Evolutionary conservation across 1,140 invertebrate genomes (phyloP).

Genomic region (Drosophila baimaii): DNA sequence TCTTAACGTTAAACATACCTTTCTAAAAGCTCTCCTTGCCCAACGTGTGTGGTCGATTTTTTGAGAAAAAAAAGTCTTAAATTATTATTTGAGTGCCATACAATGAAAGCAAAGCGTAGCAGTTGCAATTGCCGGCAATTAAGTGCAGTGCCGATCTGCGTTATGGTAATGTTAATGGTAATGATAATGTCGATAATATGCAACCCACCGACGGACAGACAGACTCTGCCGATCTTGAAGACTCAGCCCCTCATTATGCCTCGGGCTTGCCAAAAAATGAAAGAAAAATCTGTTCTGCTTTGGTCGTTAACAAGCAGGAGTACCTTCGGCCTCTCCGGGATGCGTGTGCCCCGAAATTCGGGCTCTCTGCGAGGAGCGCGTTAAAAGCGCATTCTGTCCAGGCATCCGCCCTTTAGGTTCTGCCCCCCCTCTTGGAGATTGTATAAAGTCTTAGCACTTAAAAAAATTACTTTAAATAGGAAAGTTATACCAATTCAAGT

Average conservation of each 20-base stretch:
- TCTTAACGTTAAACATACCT: not conserved
- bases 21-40: constrained; percentile 8
- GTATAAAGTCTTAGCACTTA: not conserved
- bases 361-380: constrained; percentile 14
- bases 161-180: constrained; percentile 56
- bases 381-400: constrained; percentile 26
- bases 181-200: constrained; percentile 46
- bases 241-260: constrained; percentile 27
- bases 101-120: constrained; percentile 47
- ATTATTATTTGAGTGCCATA: not conserved
- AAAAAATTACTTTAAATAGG: not conserved
- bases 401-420: not conserved
- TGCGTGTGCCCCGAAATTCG: constrained; percentile 64
- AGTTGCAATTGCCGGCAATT: constrained; percentile 43
- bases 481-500: too few species aligned
- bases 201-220: not conserved
- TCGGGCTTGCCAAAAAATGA: constrained; percentile 13
- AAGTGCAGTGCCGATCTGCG: constrained; percentile 37
- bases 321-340: constrained; percentile 15
- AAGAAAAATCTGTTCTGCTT: constrained; percentile 64
- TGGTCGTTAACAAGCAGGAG: constrained; percentile 61
- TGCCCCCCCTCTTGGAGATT: not conserved
- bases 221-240: not conserved
- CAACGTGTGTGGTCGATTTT: constrained; percentile 21
- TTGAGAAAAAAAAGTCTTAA: not conserved